Evolutionary conservation across 2,797 vertebrate genomes (phyloP).

Genomic region (Furcifer pardalis): DNA sequence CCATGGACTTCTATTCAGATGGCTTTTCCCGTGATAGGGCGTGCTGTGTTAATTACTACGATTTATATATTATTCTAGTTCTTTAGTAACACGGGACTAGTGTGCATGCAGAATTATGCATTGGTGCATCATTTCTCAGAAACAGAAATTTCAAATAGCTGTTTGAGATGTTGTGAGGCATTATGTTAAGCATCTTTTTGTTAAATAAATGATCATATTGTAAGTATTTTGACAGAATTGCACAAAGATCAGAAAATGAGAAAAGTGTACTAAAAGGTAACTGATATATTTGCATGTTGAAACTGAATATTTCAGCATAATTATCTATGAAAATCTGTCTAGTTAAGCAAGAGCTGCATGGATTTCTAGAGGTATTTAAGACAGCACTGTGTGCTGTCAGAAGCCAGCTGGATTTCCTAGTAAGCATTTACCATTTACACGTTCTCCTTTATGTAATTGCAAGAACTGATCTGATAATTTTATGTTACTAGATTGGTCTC

Average conservation of each 20-base stretch:
- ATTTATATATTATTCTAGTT: not conserved
- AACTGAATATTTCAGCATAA: not conserved
- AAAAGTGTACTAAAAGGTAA: not conserved
- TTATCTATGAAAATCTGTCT: not conserved
- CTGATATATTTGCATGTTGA: not conserved
- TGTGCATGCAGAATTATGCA: not conserved
- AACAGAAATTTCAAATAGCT: no score
- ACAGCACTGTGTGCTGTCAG: not conserved
- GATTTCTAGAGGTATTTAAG: not conserved
- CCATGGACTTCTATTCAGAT: not conserved
- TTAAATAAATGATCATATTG: not conserved
- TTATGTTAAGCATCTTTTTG: not conserved
- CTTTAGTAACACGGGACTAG: not conserved
- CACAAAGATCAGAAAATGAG: not conserved
- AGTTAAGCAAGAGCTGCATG: not conserved
- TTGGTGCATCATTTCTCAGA: not conserved
- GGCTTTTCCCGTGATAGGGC: not conserved
- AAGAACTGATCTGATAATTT: not conserved
- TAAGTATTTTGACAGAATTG: not conserved
- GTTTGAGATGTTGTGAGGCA: not conserved
- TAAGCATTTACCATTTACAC: not conserved
- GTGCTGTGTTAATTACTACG: not conserved
- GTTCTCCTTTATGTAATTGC: not conserved
- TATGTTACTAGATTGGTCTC: not conserved
- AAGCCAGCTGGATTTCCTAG: not conserved